phyloP scores from a whole-genome alignment of 2,797 vertebrate species.

The Halcyon chelicuti region DNA sequence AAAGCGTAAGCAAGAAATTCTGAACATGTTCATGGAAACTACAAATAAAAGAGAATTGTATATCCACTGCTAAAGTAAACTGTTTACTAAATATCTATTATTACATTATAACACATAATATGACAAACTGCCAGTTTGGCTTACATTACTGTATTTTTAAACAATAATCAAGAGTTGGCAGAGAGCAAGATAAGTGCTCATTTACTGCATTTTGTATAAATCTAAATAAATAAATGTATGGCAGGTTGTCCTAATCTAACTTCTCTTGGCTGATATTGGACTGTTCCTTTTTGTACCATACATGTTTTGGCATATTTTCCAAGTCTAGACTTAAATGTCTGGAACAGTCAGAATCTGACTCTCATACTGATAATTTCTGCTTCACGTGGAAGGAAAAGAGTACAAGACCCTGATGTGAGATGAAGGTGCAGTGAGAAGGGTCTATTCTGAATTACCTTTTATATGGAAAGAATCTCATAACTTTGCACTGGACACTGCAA shows the following conservation, averaged over 20 bases:
- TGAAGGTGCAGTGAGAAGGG: not conserved
- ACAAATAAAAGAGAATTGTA: constrained; percentile 66
- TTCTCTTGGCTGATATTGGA: not conserved
- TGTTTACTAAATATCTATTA: constrained; percentile 65
- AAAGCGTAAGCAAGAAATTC: constrained; percentile 46
- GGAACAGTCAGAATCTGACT: not conserved
- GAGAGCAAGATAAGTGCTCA: constrained; percentile 13
- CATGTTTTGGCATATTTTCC: not conserved
- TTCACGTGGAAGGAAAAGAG: not conserved
- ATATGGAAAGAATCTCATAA: not conserved
- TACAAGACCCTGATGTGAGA: not conserved
- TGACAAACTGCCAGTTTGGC: constrained; percentile 51
- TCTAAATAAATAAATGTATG: constrained; percentile 25
- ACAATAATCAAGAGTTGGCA: constrained; percentile 42
- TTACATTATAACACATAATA: constrained; percentile 21
- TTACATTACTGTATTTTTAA: constrained; percentile 25
- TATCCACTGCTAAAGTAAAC: constrained; percentile 45
- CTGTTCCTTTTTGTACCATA: not conserved
- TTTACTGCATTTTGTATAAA: constrained; percentile 23
- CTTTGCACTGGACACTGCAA: not conserved
- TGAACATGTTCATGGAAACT: constrained; percentile 22
- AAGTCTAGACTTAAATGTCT: not conserved
- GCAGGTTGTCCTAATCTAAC: not conserved
- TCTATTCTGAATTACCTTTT: not conserved
- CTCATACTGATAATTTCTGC: not conserved